Evolutionary conservation across 2,113 vertebrate genomes (phyloP), one percentile per base, ranked within the genome.

Genomic region (Sinocyclocheilus anshuiensis): DNA sequence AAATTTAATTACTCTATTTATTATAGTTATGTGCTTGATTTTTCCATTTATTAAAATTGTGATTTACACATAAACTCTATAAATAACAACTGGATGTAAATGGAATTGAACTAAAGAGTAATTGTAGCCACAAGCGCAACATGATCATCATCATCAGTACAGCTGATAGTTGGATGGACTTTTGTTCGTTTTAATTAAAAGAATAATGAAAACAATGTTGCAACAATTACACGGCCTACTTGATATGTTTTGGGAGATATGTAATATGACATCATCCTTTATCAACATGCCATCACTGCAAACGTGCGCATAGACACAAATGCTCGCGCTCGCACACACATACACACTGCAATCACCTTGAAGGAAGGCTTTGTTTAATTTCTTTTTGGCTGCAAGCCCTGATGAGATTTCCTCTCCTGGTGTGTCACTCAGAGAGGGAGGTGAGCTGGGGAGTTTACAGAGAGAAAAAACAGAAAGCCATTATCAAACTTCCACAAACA

Each of bases 331-430:
- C 20, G 1, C 74, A 78, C 42, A 53, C 24, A 36, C 42, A 67
- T 8, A 50, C 36, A 78, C 57, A 67, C 53, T 53, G 26, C 75
- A 85, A 85, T 92, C 82, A 65, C 91, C 90, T 89, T 91, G 92
- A 91, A 90, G 84, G 85, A 88, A 92, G 88, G 87, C 92, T 92
- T 90, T 93, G 93, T 93, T 94, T 91, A 94, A 93, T 94, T 92
- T 94, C 89, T 91, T 91, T 93, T 92, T 93, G 91, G 93, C 92
- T 92, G 92, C 91, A 91, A 92, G 92, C 92, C 67, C 85, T 22
- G 53, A 88, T 42, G 87, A 92, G 93, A 94, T 94, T 93, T 94
- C 93, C 91, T 79, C 76, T 85, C 76, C 61, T 42, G 59, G 76
- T 85, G 84, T 78, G 75, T 85, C 84, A 85, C 75, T 78, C 75